Percentiles rank a stretch among this genome's conserved stretches.
phyloP scores from a whole-genome alignment of 1,140 invertebrate species.

The Lepidotrigona ventralis region DNA sequence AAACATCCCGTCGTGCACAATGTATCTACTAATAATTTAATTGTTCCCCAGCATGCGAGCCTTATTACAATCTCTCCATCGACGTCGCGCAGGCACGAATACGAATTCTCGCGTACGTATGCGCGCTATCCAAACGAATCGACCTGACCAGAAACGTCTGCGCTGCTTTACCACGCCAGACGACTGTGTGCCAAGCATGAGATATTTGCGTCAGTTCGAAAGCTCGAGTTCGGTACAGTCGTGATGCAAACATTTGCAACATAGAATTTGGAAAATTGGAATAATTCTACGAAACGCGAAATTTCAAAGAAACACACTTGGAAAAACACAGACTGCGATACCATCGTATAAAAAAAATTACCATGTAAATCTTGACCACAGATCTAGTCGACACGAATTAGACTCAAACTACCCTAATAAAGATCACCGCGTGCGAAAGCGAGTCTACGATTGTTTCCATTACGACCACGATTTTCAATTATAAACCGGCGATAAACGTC shows the following conservation, averaged over 20 bases:
- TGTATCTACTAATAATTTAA: slow-evolving; percentile 53
- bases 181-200: background rate
- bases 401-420: background rate
- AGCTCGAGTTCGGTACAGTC: no score
- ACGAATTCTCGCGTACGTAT: slow-evolving; percentile 25
- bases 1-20: slow-evolving; percentile 42
- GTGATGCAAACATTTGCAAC: no score
- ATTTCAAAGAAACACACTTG: background rate
- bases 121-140: slow-evolving; percentile 5
- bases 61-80: slow-evolving; percentile 49
- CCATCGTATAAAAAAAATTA: background rate
- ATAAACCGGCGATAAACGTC: background rate
- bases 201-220: background rate
- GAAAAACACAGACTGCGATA: no score
- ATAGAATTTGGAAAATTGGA: background rate
- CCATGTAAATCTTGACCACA: background rate
- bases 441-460: background rate
- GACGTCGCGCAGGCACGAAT: slow-evolving; percentile 38
- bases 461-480: background rate
- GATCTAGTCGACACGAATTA: background rate
- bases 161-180: background rate
- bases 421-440: background rate
- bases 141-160: background rate
- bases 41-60: slow-evolving; percentile 40
- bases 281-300: background rate